A percentile compares a stretch with the other conserved stretches of the same genome.
Evolutionary conservation across 2,888 invertebrate genomes (phyloP).

Genomic region (Xylophagus ater): DNA sequence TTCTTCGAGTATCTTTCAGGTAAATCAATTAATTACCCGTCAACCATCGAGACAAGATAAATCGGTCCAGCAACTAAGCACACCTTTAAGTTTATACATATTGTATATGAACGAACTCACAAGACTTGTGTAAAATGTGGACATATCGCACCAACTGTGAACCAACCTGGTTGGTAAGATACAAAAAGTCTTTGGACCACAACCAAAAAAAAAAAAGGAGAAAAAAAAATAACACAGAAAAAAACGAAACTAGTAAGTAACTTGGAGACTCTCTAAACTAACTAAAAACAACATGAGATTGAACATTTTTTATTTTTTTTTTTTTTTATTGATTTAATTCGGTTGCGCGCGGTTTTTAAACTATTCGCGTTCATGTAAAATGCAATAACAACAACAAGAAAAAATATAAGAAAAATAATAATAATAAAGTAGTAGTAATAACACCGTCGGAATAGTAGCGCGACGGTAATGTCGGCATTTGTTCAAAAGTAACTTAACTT

Average conservation of each 20-base stretch:
- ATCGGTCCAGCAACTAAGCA: slow-evolving; percentile 11
- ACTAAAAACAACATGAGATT: no score
- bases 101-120: background rate
- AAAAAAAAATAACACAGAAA: background rate
- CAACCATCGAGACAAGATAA: slow-evolving; percentile 17
- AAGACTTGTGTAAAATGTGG: slow-evolving; percentile 1
- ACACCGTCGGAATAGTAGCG: no score
- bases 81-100: background rate
- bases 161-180: background rate
- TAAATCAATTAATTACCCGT: slow-evolving; percentile 19
- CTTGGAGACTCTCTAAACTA: background rate
- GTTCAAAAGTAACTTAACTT: no score
- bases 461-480: no score
- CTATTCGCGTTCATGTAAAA: no score
- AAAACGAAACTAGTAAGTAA: background rate
- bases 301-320: no score
- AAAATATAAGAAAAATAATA: no score
- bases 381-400: no score
- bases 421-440: no score
- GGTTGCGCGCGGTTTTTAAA: no score
- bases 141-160: slow-evolving; percentile 11
- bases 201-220: background rate
- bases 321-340: no score
- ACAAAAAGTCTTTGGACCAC: background rate
- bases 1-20: slow-evolving; percentile 17